Evolutionary conservation across 2,888 invertebrate genomes (phyloP).

Genomic region (Heteromurus nitidus): DNA sequence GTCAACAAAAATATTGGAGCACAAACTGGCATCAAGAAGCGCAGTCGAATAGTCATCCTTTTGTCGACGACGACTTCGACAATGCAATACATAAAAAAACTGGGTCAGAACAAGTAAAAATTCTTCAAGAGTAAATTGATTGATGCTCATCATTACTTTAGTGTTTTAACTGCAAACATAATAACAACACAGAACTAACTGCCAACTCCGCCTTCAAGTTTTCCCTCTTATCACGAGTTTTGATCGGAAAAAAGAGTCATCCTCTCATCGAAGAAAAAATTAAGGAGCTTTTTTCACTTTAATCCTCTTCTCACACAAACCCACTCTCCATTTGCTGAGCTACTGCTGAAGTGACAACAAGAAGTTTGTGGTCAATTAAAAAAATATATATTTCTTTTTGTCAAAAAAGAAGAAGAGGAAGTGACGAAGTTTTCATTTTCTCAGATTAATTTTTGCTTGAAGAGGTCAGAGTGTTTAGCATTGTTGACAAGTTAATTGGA

Average conservation of each 20-base stretch:
- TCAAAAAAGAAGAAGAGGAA: too few species aligned
- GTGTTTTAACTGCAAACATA: background rate
- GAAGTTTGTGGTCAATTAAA: too few species aligned
- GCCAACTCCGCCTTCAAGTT: too few species aligned
- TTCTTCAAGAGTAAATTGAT: constrained; percentile 54
- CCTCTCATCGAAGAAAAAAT: constrained; percentile 17
- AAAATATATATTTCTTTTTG: too few species aligned
- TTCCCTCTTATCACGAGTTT: constrained; percentile 41
- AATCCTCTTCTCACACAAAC: constrained; percentile 58
- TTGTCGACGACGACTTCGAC: constrained; percentile 15
- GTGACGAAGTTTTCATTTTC: too few species aligned
- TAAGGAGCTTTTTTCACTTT: too few species aligned
- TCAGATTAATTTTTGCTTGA: too few species aligned
- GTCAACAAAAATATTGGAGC: constrained; percentile 59
- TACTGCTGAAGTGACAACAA: constrained; percentile 57
- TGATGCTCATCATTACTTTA: constrained; percentile 57
- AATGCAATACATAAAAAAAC: constrained; percentile 56
- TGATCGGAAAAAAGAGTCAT: constrained; percentile 52
- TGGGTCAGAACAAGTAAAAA: constrained; percentile 62
- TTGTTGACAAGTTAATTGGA: constrained; percentile 57
- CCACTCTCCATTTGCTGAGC: constrained; percentile 37
- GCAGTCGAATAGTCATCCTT: background rate
- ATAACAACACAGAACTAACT: too few species aligned
- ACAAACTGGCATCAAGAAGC: constrained; percentile 5
- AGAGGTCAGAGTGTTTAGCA: too few species aligned